Conservation (phyloP, 2,797 vertebrate genomes). For the Molothrus aeneus region DNA sequence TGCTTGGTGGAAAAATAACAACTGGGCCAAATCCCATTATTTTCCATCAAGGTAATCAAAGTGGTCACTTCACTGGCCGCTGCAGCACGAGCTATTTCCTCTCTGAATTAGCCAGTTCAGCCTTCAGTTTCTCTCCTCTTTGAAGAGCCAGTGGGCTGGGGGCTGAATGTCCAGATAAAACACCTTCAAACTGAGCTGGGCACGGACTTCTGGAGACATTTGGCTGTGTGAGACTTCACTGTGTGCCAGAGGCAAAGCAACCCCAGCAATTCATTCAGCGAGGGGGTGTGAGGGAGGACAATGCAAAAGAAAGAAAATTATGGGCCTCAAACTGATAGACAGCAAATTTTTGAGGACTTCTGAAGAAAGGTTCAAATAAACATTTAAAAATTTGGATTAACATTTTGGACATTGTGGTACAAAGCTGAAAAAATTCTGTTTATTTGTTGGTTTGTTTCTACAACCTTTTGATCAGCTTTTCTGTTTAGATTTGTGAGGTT, state of each 20-base stretch:
- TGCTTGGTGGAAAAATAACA: constrained; percentile 24
- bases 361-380: neutral
- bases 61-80: constrained; percentile 26
- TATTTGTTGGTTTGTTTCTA: neutral
- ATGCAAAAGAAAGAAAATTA: neutral
- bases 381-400: neutral
- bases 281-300: neutral
- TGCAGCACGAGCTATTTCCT: constrained; percentile 16
- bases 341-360: neutral
- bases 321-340: neutral
- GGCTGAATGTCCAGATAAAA: constrained; percentile 22
- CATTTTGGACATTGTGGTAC: neutral
- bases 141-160: neutral
- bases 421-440: neutral
- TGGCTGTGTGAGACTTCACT: neutral
- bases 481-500: neutral
- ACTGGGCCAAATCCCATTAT: constrained; percentile 1
- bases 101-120: neutral
- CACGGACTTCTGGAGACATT: neutral
- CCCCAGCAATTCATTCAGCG: neutral
- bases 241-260: neutral
- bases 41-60: constrained; percentile 14
- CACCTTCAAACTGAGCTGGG: neutral
- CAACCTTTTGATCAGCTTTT: neutral
- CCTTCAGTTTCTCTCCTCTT: neutral